phyloP scores from a whole-genome alignment of 2,797 vertebrate genomes.

The Esox masquinongy region DNA sequence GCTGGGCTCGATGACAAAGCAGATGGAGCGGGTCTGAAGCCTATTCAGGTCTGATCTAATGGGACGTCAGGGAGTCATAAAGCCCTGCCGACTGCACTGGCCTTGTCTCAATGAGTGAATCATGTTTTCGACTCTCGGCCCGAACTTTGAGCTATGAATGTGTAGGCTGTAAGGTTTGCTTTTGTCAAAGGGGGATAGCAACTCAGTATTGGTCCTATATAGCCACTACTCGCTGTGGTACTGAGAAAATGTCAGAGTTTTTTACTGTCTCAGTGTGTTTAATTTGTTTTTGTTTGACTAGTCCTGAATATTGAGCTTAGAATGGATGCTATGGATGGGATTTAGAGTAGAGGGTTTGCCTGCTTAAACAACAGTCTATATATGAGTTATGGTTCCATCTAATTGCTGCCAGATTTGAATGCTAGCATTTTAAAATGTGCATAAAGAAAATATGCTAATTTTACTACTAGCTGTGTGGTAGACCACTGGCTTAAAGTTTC shows the following conservation, averaged over 20 bases:
- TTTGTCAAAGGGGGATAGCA: conserved; percentile 30
- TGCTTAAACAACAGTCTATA: background rate
- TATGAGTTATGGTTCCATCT: too few species aligned
- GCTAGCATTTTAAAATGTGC: too few species aligned
- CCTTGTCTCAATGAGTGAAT: conserved; percentile 60
- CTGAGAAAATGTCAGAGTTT: background rate
- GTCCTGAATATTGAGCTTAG: background rate
- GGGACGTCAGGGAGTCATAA: conserved; percentile 67
- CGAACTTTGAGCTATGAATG: conserved; percentile 35
- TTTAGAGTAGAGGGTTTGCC: background rate
- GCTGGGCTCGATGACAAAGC: conserved; percentile 41
- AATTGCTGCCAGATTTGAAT: too few species aligned
- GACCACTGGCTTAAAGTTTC: too few species aligned
- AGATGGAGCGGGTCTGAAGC: conserved; percentile 31
- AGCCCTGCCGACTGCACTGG: conserved; percentile 51
- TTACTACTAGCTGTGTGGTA: too few species aligned
- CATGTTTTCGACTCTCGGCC: conserved; percentile 56
- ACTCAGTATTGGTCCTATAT: background rate
- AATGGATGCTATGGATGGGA: background rate
- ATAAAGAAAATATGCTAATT: too few species aligned
- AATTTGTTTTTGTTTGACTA: background rate
- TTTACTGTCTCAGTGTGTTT: background rate
- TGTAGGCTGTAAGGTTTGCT: conserved; percentile 28
- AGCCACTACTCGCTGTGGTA: background rate
- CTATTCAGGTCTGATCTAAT: conserved; percentile 55